Evolutionary conservation across 2,888 invertebrate genomes (phyloP).

Genomic region (Malthinus flaveolus): DNA sequence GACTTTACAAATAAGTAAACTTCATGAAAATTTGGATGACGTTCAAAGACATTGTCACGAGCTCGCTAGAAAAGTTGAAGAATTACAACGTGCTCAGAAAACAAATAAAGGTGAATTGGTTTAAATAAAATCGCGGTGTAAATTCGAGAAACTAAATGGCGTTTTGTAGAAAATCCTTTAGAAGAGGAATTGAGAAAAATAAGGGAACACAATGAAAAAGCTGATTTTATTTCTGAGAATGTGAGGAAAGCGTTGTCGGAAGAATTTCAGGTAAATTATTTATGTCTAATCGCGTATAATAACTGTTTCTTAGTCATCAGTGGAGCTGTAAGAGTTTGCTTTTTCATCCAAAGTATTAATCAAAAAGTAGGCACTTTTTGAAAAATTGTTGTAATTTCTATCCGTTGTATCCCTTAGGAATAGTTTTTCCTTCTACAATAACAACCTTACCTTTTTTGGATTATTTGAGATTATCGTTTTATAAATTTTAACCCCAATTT

Average conservation of each 20-base stretch:
- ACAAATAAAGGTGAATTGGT: neutral
- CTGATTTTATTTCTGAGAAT: slow-evolving; percentile 8
- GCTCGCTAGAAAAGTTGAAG: slow-evolving; percentile 27
- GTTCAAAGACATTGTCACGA: slow-evolving; percentile 34
- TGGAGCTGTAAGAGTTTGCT: too few relatives aligned
- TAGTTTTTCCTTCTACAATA: too few relatives aligned
- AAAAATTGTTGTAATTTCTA: too few relatives aligned
- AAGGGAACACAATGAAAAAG: slow-evolving; percentile 12
- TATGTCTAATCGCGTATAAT: neutral
- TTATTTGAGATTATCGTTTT: too few relatives aligned
- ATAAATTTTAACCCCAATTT: too few relatives aligned
- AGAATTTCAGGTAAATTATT: slow-evolving; percentile 12
- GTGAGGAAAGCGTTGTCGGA: slow-evolving; percentile 4
- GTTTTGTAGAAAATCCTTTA: slow-evolving; percentile 8
- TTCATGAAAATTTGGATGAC: slow-evolving; percentile 33
- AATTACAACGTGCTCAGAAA: slow-evolving; percentile 13
- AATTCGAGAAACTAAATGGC: slow-evolving; percentile 22
- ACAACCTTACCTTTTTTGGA: too few relatives aligned
- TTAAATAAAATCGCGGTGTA: slow-evolving; percentile 22
- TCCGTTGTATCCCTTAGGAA: too few relatives aligned
- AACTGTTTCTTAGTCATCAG: neutral
- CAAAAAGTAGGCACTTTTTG: too few relatives aligned
- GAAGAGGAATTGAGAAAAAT: slow-evolving; percentile 16
- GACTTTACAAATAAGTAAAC: slow-evolving; percentile 30
- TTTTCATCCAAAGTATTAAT: too few relatives aligned